Evolutionary conservation across 2,888 invertebrate species (phyloP).

Genomic region (Auanema freiburgensis): DNA sequence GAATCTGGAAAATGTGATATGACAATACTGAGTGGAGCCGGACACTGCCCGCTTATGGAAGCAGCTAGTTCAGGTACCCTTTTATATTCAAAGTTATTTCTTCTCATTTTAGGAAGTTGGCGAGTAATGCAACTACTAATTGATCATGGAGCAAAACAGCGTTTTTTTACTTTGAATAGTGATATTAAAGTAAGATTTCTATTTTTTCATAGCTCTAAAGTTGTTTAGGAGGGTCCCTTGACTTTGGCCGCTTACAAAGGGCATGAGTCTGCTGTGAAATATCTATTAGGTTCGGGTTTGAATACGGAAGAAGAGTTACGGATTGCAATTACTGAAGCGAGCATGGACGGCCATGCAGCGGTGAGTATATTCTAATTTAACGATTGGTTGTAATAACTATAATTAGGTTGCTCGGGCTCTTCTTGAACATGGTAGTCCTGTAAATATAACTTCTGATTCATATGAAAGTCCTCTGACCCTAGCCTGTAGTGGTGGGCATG

Average conservation of each 20-base stretch:
- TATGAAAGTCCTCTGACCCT: conserved; percentile 97
- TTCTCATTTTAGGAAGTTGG: neutral
- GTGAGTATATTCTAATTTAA: conserved; percentile 68
- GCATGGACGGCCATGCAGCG: conserved; percentile 99
- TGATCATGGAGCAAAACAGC: conserved; percentile 25
- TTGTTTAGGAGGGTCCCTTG: conserved; percentile 87
- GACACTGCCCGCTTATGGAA: conserved; percentile 83
- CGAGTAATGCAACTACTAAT: conserved; percentile 57
- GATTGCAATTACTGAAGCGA: conserved; percentile 98
- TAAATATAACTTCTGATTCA: conserved; percentile 98
- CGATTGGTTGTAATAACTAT: neutral
- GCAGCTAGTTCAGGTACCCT: conserved; percentile 48
- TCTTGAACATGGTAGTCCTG: conserved; percentile 94
- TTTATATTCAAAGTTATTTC: neutral
- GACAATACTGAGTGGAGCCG: conserved; percentile 98
- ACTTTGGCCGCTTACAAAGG: conserved; percentile 92
- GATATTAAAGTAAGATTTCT: conserved; percentile 67
- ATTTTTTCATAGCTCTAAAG: too few species aligned
- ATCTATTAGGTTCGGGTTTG: conserved; percentile 72
- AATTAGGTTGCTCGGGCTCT: conserved; percentile 72
- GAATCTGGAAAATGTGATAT: conserved; percentile 85
- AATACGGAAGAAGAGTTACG: conserved; percentile 80
- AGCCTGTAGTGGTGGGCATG: conserved; percentile 97
- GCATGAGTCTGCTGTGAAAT: conserved; percentile 94
- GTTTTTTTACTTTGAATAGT: conserved; percentile 75